A percentile compares a stretch with the other conserved stretches of the same genome.
These are phyloP conservation scores for Trachymyrmex cornetzi DNA, from an alignment of 1,140 invertebrate genomes.

Conservation along the genomic window DNA sequence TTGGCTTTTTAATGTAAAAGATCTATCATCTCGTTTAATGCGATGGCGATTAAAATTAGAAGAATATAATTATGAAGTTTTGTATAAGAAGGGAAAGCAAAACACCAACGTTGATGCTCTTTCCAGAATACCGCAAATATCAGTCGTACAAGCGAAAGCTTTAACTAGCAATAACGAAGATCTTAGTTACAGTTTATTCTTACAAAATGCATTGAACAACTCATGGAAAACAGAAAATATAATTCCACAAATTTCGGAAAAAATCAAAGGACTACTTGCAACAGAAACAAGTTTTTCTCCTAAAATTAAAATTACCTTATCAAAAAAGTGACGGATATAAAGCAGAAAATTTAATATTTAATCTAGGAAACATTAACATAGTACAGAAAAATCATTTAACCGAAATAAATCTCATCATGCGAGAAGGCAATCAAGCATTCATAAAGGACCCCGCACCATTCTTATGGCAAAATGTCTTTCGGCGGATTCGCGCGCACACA, in stretches of 20 bases:
- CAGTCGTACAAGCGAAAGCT: background rate
- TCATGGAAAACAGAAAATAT: background rate
- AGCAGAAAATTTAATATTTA: too few species aligned
- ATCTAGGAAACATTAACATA: too few species aligned
- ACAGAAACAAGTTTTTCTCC: background rate
- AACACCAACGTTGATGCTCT: background rate
- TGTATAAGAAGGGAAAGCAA: slow-evolving; percentile 5
- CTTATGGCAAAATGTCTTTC: too few species aligned
- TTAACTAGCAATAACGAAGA: background rate
- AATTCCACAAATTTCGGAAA: background rate
- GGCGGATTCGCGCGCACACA: too few species aligned
- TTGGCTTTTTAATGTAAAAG: slow-evolving; percentile 24
- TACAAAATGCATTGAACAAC: background rate
- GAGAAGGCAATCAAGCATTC: too few species aligned
- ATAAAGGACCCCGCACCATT: too few species aligned
- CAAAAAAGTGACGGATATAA: too few species aligned
- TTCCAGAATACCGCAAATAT: background rate
- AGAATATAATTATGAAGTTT: slow-evolving; percentile 17
- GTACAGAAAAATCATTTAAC: too few species aligned
- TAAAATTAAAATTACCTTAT: background rate
- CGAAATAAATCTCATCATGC: too few species aligned
- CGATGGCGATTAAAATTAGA: slow-evolving; percentile 33
- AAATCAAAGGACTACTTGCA: background rate
- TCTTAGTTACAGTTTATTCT: background rate
- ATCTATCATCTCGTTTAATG: slow-evolving; percentile 2